Evolutionary conservation across 1,140 invertebrate species (phyloP).

Genomic region (Sycophila sp.): DNA sequence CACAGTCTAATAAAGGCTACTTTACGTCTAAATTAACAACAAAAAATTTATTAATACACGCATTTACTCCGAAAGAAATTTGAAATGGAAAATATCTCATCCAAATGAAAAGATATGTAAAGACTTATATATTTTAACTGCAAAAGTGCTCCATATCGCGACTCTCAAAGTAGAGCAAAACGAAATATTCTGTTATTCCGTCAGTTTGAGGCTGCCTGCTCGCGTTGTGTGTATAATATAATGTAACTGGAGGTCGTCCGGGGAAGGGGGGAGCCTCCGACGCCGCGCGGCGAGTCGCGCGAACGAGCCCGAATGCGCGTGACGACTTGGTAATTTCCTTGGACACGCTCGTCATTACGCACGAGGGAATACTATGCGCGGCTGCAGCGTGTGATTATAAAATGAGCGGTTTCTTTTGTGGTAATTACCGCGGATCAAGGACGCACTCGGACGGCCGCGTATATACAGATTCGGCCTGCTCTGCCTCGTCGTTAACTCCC

Average conservation of each 20-base stretch:
- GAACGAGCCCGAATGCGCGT: constrained; percentile 40
- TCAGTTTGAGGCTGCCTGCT: neutral
- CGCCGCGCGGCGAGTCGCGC: neutral
- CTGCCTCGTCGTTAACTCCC: constrained; percentile 44
- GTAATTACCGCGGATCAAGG: constrained; percentile 62
- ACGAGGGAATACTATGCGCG: constrained; percentile 49
- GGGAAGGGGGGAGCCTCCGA: neutral
- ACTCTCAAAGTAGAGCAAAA: constrained; percentile 19
- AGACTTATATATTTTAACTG: no score
- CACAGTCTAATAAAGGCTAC: no score
- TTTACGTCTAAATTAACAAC: no score
- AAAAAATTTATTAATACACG: no score
- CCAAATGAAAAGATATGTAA: no score
- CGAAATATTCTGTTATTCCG: constrained; percentile 19
- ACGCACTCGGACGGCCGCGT: constrained; percentile 40
- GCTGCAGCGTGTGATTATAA: constrained; percentile 58
- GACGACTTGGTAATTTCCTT: constrained; percentile 57
- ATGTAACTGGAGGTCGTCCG: neutral
- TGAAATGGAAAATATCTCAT: no score
- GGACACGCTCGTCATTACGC: constrained; percentile 57
- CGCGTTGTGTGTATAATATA: constrained; percentile 1
- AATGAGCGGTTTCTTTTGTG: constrained; percentile 65
- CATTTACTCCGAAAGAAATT: no score
- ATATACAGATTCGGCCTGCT: constrained; percentile 52
- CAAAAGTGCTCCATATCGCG: no score